Base-by-base conservation (phyloP, 2,113 vertebrate species). In the Capricornis sumatraensis region DNA sequence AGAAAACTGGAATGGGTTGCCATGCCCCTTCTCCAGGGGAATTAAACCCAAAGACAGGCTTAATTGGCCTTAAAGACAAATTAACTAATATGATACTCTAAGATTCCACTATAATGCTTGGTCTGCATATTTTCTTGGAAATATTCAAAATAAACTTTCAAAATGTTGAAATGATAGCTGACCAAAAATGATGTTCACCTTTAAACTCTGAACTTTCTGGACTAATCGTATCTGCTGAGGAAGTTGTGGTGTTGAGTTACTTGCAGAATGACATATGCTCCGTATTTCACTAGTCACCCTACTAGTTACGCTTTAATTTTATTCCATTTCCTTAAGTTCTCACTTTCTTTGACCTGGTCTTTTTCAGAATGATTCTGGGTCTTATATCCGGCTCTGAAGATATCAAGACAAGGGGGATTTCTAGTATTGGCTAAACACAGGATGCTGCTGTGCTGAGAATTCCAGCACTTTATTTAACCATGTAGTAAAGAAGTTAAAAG, bases 191-290 rank as follows among this genome's bases (percentile, higher is more conserved):
- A 25, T 83, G 33, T 55, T 83, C 11, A 55, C 7, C 33, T 53
- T 52, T 82, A 52, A 82, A 52, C 30, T 52, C 79, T 23, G 47
- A 82, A 82, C 47, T n/a, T n/a, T 52, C 33, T 82, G 47, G 79
- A n/a, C 30, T 12, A n/a, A 52, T 79, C 6, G n/a, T 10, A 7
- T 23, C 17, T 52, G 5, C 30, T n/a, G 47, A 52, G 79, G 14
- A n/a, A 52, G 12, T 23, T 0, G 0, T 52, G 47, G 47, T 52
- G 30, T n/a, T 12, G 47, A 81, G 14, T 50, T 21, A n/a, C 3
- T 52, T 52, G 79, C 30, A 52, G 79, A n/a, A 82, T 1, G 50
- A 82, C 47, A 23, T 6, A 13, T 82, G 47, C 17, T 21, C 47
- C 1, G 0, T 83, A 52, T 53, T 36, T 53, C 79, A 36, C 19